Evolutionary conservation across 2,888 invertebrate genomes (phyloP), one percentile per base, ranked within the genome.

Genomic region (Elysia crispata): DNA sequence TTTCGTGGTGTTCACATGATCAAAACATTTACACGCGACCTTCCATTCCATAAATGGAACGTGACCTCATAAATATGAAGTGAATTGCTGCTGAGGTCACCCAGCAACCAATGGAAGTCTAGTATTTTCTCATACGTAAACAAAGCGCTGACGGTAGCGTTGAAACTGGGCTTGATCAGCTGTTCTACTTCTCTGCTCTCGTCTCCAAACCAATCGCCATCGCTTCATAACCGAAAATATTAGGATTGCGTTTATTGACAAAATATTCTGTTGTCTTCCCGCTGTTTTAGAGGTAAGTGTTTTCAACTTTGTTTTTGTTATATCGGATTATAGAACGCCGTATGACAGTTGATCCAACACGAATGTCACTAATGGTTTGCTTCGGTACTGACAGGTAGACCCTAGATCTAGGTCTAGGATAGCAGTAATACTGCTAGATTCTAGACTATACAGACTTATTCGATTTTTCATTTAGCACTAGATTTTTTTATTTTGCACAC

Each of bases 1-100:
- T 30, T 73, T 69, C 66, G 76, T 76, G 73, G 11, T 31, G 49
- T 60, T 49, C 81, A 83, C 84, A 83, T 83, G 84, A 84, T 77
- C 74, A 83, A 82, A 83, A 82, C 83, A 84, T 78, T n/a, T 54
- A 73, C 80, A 80, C 69, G 82, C 82, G 81, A 70, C 62, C 57
- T 54, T n/a, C 41, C 23, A 57, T 28, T 64, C 84, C 84, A 72
- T 83, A 81, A 33, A 83, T 28, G 83, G 83, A 73, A 78, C 50
- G 49, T 60, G 33, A 62, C 50, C 79, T 84, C 70, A 87, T 89
- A 79, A 87, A 87, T 89, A 89, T 89, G 84, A 83, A 88, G 85
- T 64, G 82, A 76, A 54, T 83, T 67, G 70, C 83, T 86, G 86
- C 83, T 81, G 70, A 67, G 77, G 79, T 62, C 64, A 72, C 25